phyloP scores from a whole-genome alignment of 2,888 invertebrate genomes.

The Tortricodes alternella region DNA sequence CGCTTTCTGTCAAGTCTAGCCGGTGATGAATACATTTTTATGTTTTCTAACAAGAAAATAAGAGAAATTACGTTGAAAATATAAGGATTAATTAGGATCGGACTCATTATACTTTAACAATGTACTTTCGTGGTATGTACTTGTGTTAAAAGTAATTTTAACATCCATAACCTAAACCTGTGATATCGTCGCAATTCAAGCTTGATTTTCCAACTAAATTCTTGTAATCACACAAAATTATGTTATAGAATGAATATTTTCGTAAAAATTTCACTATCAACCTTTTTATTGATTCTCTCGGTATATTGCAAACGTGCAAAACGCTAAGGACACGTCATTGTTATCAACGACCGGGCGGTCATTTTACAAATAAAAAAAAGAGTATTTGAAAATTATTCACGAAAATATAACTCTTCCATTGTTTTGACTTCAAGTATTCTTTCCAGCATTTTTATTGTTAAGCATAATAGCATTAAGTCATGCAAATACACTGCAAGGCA shows the following conservation, averaged over 20 bases:
- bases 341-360: constrained; percentile 30
- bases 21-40: constrained; percentile 39
- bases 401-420: not conserved
- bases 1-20: constrained; percentile 57
- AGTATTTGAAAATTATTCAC: too few relatives aligned
- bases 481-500: constrained; percentile 64
- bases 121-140: constrained; percentile 58
- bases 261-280: not conserved
- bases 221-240: not conserved
- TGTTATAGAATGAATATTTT: not conserved
- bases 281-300: not conserved
- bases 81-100: constrained; percentile 38
- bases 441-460: constrained; percentile 56
- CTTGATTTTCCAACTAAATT: constrained; percentile 3
- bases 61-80: constrained; percentile 26
- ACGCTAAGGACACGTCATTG: constrained; percentile 64
- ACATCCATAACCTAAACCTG: constrained; percentile 13
- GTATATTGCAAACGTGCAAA: constrained; percentile 9
- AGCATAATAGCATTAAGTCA: constrained; percentile 53
- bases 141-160: constrained; percentile 24
- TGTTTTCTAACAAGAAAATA: constrained; percentile 34
- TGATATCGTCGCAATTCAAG: constrained; percentile 22
- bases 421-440: constrained; percentile 31
- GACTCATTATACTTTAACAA: constrained; percentile 41
- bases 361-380: too few relatives aligned